Evolutionary conservation across 2,888 invertebrate species (phyloP).

Genomic region (Hesperia comma): DNA sequence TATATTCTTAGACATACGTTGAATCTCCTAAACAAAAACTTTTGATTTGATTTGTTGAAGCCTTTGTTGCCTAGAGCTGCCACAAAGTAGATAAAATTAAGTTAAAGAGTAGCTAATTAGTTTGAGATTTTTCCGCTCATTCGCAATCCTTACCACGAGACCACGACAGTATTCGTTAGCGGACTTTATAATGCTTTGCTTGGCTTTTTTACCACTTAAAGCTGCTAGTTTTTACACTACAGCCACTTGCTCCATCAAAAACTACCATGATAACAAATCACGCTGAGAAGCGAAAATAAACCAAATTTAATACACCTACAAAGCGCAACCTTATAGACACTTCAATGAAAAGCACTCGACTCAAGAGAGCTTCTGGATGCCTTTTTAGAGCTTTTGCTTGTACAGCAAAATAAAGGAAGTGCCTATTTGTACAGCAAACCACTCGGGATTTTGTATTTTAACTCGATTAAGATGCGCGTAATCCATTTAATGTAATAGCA

Average conservation of each 20-base stretch:
- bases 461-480: background rate
- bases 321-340: conserved; percentile 40
- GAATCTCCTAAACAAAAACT: too few species aligned
- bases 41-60: too few species aligned
- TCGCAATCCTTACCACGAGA: too few species aligned
- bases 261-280: background rate
- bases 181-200: too few species aligned
- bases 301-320: conserved; percentile 33
- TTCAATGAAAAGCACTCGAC: conserved; percentile 46
- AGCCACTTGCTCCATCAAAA: background rate
- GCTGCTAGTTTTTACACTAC: background rate
- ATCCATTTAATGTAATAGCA: background rate
- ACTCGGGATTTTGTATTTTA: conserved; percentile 12
- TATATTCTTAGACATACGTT: too few species aligned
- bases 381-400: conserved; percentile 32
- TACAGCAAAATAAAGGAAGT: conserved; percentile 25
- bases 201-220: background rate
- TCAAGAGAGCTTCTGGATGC: conserved; percentile 52
- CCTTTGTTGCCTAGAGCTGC: too few species aligned
- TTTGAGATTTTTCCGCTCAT: too few species aligned
- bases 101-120: too few species aligned
- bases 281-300: conserved; percentile 3
- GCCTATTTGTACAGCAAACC: conserved; percentile 16
- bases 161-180: too few species aligned
- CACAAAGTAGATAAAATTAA: too few species aligned